phyloP scores from a whole-genome alignment of 2,113 vertebrate genomes.

The Tupaia chinensis region DNA sequence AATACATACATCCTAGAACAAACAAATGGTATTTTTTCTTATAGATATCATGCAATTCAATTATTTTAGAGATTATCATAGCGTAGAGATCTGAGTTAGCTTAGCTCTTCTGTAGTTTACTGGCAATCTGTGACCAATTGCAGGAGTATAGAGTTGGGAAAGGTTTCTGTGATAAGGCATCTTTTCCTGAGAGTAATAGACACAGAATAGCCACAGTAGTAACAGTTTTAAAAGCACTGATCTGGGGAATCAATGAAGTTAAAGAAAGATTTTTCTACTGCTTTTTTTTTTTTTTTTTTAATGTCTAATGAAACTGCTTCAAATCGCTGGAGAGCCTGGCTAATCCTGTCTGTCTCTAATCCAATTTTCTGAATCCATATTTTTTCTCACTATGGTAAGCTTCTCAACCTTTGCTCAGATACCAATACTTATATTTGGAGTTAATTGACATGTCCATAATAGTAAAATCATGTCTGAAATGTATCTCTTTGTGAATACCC shows the following conservation, averaged over 20 bases:
- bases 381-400: not conserved
- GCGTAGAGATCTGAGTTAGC: not conserved
- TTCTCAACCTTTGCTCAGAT: slow-evolving; percentile 47
- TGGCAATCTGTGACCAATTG: slow-evolving; percentile 34
- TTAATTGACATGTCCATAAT: not conserved
- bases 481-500: not conserved
- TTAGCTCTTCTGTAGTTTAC: not conserved
- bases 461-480: not conserved
- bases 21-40: not conserved
- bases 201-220: not conserved
- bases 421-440: not conserved
- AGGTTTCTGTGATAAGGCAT: slow-evolving; percentile 20
- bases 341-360: slow-evolving; percentile 50
- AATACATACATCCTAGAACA: no score
- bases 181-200: not conserved
- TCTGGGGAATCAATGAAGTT: not conserved
- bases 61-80: not conserved
- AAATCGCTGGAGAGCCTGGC: not conserved
- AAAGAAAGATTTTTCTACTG: not conserved
- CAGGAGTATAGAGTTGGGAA: not conserved
- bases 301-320: slow-evolving; percentile 25
- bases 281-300: not conserved
- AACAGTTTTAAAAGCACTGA: slow-evolving; percentile 29
- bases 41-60: not conserved
- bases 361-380: not conserved